Percentiles rank a stretch among this genome's conserved stretches.
Evolutionary conservation across 2,113 vertebrate species (phyloP).

Genomic region (Syrrhaptes paradoxus): DNA sequence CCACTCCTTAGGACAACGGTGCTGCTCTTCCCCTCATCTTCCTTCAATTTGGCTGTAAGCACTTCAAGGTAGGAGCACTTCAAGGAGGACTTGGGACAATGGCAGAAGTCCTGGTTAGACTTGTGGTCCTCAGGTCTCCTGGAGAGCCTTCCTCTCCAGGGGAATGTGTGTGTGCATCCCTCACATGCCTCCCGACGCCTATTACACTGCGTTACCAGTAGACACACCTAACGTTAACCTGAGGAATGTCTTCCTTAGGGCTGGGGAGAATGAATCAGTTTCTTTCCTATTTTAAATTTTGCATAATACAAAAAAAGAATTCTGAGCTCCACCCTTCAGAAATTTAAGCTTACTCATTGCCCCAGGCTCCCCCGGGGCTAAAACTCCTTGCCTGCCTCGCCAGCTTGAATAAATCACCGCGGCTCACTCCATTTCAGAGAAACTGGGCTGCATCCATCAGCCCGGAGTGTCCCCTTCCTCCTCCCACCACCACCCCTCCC

Average conservation of each 20-base stretch:
- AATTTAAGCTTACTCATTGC: conserved; percentile 15
- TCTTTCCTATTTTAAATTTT: conserved; percentile 12
- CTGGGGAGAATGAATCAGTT: conserved; percentile 13
- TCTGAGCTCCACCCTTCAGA: conserved; percentile 16
- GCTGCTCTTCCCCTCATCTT: neutral
- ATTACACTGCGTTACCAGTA: neutral
- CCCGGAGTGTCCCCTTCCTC: neutral
- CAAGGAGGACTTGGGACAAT: neutral
- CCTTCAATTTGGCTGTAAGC: neutral
- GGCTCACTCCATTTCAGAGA: neutral
- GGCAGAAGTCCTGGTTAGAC: neutral
- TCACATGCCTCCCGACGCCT: neutral
- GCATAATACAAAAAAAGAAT: neutral
- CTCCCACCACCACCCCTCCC: neutral
- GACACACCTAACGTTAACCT: neutral
- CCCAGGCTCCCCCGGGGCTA: neutral
- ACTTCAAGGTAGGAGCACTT: neutral
- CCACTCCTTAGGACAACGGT: rapidly evolving
- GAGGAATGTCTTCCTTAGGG: neutral
- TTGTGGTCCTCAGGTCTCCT: neutral
- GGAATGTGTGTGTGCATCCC: neutral
- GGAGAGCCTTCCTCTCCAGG: neutral
- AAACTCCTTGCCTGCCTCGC: neutral
- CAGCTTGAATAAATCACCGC: neutral
- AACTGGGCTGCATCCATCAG: neutral